Percentiles rank a stretch among this genome's conserved stretches.
Evolutionary conservation across 2,113 vertebrate genomes (phyloP).

Genomic region (Thinocorus orbignyianus): DNA sequence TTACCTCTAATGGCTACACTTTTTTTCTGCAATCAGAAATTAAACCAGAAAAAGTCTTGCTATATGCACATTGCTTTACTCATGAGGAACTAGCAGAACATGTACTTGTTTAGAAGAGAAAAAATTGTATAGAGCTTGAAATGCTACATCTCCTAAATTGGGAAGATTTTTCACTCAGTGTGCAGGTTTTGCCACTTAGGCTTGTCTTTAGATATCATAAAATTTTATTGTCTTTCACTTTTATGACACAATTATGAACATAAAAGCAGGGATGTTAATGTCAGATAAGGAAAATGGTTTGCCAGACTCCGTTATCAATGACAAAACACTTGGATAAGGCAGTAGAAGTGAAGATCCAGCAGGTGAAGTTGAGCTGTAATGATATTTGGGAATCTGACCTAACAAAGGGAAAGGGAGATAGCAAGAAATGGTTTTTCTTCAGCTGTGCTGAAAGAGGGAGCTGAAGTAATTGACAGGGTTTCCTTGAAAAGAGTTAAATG

Average conservation of each 20-base stretch:
- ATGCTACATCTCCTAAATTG: not conserved
- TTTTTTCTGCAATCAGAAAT: not conserved
- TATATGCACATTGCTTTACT: not conserved
- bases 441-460: not conserved
- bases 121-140: not conserved
- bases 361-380: conserved; percentile 9
- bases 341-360: not conserved
- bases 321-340: not conserved
- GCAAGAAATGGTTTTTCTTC: not conserved
- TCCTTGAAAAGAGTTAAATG: not conserved
- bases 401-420: not conserved
- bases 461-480: not conserved
- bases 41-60: not conserved
- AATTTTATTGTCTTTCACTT: not conserved
- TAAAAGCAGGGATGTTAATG: not conserved
- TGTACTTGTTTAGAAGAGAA: not conserved
- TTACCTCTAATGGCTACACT: not conserved
- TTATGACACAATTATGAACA: not conserved
- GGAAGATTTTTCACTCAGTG: conserved; percentile 7
- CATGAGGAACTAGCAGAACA: not conserved
- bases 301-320: conserved; percentile 12
- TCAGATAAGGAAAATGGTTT: not conserved
- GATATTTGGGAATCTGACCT: not conserved
- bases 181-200: not conserved
- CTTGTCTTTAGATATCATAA: not conserved